Base-by-base conservation (phyloP, 2,888 invertebrate genomes). In the Drosophila dives region DNA sequence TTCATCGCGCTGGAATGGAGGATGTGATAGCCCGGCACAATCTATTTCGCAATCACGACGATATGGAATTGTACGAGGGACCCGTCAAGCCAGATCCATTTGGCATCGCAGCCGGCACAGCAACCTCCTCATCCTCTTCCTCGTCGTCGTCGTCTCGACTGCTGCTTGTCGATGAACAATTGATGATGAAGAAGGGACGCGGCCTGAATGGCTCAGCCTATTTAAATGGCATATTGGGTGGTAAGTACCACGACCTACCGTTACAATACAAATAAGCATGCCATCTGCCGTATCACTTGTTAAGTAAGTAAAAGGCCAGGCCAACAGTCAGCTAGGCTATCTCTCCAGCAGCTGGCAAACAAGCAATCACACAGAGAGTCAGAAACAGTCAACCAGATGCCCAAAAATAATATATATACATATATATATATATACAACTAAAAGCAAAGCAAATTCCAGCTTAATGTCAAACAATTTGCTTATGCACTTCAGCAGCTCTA, bases 41-140 rank as follows among this genome's bases (percentile, higher is more conserved):
- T 93, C 95, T 98, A 79, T 97, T 98, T 93, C 95, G 96, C 80
- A 96, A 97, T 93, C 97, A 98, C 93, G 96, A 97, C 91, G 97
- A 98, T 92, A 96, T 96, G 81, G 96, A 96, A 75, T 94, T 98
- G 32, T 98, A 98, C 93, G 98, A 98, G 92, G 98, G 98, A 55
- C 95, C 96, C 51, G 97, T 98, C 36, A 94, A 98, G 73, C 96
- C 97, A 12, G 97, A 97, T 93, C 97, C 97, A n/a, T 94, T 97
- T 72, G 84, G 86, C 34, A 58, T 87, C 56, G 72, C 90, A 48
- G 64, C 85, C 7, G 70, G 95, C 45, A 63, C 71, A 29, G 64
- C 60, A 42, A 51, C 75, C 29, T 56, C 81, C 23, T 68, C 80
- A 8, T 66, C 81, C 0, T 68, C 78, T 26, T 63, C 78, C 1